Conservation (phyloP, 2,113 vertebrate genomes). For the Polypterus senegalus region DNA sequence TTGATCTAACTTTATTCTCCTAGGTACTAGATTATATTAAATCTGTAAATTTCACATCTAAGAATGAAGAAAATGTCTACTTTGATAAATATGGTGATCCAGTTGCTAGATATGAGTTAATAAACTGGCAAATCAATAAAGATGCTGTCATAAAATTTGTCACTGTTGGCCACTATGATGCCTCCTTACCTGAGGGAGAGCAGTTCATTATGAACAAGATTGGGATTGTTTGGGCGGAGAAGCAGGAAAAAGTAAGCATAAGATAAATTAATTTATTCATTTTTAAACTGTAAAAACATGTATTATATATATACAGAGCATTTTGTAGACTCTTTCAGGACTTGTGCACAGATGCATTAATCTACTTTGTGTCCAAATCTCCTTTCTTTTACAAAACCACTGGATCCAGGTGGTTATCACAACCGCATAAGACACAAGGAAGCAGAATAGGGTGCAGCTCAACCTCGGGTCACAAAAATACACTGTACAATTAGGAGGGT, state of each 20-base stretch:
- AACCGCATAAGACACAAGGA: too few species aligned
- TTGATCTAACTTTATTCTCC: not conserved
- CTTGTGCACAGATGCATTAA: too few species aligned
- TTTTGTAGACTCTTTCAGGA: too few species aligned
- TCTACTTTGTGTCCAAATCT: too few species aligned
- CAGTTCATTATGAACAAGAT: not conserved
- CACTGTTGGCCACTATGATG: slow-evolving; percentile 6
- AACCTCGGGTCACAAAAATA: too few species aligned
- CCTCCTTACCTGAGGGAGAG: not conserved
- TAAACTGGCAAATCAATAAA: slow-evolving; percentile 16
- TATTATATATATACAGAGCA: too few species aligned
- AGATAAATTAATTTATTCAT: too few species aligned
- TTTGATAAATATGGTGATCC: slow-evolving; percentile 10
- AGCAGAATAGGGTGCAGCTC: too few species aligned
- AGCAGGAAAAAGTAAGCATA: not conserved
- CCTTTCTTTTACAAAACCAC: too few species aligned
- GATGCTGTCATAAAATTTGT: not conserved
- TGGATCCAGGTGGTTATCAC: too few species aligned
- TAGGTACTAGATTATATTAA: slow-evolving; percentile 6
- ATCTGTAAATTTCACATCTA: slow-evolving; percentile 6
- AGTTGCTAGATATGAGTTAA: slow-evolving; percentile 1
- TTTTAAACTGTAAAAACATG: too few species aligned
- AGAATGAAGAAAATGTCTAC: slow-evolving; percentile 1
- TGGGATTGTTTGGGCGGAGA: not conserved
- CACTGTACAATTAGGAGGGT: too few species aligned